Evolutionary conservation across 2,888 invertebrate genomes (phyloP).

Genomic region (Seladonia tumulorum): DNA sequence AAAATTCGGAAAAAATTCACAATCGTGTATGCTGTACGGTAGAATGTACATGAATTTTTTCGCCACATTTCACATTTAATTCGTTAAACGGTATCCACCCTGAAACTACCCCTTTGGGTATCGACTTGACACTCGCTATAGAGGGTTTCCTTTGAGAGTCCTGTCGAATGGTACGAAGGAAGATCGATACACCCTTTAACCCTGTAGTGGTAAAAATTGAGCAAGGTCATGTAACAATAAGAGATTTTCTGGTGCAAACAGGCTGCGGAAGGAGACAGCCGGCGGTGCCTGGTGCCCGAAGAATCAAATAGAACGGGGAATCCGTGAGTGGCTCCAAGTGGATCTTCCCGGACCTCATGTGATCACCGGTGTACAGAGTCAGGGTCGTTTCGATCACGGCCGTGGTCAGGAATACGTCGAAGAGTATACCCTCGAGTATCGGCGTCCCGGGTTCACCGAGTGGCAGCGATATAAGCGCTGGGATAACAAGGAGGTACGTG

Average conservation of each 20-base stretch:
- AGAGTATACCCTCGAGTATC: conserved; percentile 89
- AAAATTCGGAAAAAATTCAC: background rate
- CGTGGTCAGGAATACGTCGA: conserved; percentile 91
- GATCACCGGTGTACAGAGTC: conserved; percentile 90
- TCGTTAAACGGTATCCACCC: too few species aligned
- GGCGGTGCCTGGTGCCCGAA: conserved; percentile 93
- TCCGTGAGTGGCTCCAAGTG: conserved; percentile 89
- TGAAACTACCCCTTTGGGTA: too few species aligned
- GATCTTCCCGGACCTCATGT: conserved; percentile 87
- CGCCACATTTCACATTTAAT: background rate
- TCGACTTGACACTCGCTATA: too few species aligned
- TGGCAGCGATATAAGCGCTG: conserved; percentile 89
- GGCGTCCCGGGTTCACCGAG: conserved; percentile 86
- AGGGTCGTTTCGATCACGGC: conserved; percentile 91
- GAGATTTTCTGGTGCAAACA: conserved; percentile 74
- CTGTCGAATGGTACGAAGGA: background rate
- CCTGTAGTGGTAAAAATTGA: background rate
- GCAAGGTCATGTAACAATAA: conserved; percentile 7
- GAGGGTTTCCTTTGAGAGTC: background rate
- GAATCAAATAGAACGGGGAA: conserved; percentile 87
- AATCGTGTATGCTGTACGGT: background rate
- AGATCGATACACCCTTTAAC: background rate
- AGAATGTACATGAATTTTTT: background rate
- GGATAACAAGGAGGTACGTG: conserved; percentile 88
- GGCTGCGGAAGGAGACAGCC: conserved; percentile 88